Evolutionary conservation across 1,140 invertebrate species (phyloP), one percentile per base, ranked within the genome.

Genomic region (Drosophila yakuba): DNA sequence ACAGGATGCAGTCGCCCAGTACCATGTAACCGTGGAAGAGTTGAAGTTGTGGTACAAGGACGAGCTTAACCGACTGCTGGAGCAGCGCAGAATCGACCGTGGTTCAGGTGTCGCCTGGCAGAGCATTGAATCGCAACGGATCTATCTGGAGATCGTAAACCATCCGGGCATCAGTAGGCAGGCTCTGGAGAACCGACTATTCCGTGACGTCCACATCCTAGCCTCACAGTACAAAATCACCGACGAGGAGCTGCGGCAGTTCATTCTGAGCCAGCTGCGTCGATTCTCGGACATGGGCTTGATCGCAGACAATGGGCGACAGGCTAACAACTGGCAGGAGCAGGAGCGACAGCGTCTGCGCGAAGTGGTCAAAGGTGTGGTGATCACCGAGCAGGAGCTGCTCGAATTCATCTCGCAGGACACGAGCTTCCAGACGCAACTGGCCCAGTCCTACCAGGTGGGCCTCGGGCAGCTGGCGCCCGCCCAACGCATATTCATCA

Each of bases 21-120:
- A 92, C 43, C 80, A 89, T 3, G 68, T 92, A 3, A 89, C 60
- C 8, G 63, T 85, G 3, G 89, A 92, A 15, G 80, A 91, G 38
- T 54, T 91, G 0, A 83, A 85, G 43, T 10, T 54, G 0, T 92
- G 91, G 91, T 92, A 92, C 32, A 61, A 64, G 3, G 61, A 57
- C 3, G 89, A 92, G n/a, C 55, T 92, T 8, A 68, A 80, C 23
- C 74, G 83, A 7, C 54, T 92, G 43, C 12, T 90, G 11, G 62
- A 88, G 7, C 38, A 78, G 28, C 72, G 74, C 1, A 72, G 67
- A 28, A 85, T 92, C 11, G 60, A 78, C 5, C 57, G 64, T 3
- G 76, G 74, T 2, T 48, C 43, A 28, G 51, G 41, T 3, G 4
- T 63, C 12, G 60, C 78, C 0, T 91, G 91, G 91, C 85, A 92